A percentile compares a stretch with the other conserved stretches of the same genome.
phyloP scores from a whole-genome alignment of 2,888 invertebrate genomes.

The Nycteola revayana region DNA sequence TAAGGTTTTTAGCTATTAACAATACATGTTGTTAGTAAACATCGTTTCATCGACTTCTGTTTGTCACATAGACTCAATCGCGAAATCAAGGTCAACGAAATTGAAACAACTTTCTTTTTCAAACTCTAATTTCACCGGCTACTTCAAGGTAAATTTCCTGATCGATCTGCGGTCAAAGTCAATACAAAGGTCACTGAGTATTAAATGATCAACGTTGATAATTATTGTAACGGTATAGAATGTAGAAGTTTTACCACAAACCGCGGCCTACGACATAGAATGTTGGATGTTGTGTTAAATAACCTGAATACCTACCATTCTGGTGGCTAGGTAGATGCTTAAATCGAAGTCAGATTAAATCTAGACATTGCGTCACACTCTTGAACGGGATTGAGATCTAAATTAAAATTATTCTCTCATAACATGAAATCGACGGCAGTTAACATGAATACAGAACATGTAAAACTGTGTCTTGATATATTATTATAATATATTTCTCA shows the following conservation, averaged over 20 bases:
- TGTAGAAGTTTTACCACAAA: slow-evolving; percentile 13
- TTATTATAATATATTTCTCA: slow-evolving; percentile 25
- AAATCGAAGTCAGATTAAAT: slow-evolving; percentile 39
- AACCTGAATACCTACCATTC: slow-evolving; percentile 12
- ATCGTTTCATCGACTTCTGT: slow-evolving; percentile 34
- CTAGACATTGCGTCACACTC: slow-evolving; percentile 48
- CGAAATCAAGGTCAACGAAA: slow-evolving; percentile 64
- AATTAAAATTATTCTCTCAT: slow-evolving; percentile 43
- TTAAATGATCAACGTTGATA: too few relatives aligned
- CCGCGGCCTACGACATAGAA: slow-evolving; percentile 2
- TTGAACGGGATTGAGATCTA: slow-evolving; percentile 32
- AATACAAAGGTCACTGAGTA: slow-evolving; percentile 13
- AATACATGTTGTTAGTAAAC: slow-evolving; percentile 53
- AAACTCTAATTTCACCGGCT: slow-evolving; percentile 40
- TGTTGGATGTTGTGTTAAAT: too few relatives aligned
- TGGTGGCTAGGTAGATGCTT: slow-evolving; percentile 29
- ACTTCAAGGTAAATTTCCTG: slow-evolving; percentile 42
- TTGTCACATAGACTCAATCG: slow-evolving; percentile 46
- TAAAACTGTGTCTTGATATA: slow-evolving; percentile 12
- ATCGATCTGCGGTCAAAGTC: slow-evolving; percentile 14
- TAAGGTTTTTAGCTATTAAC: slow-evolving; percentile 19
- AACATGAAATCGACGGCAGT: slow-evolving; percentile 31
- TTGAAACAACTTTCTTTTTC: slow-evolving; percentile 65
- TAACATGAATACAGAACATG: slow-evolving; percentile 9
- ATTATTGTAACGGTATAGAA: slow-evolving; percentile 10